These are phyloP conservation scores for Epinephelus lanceolatus DNA, from an alignment of 2,113 vertebrate species.

Conservation along the genomic window DNA sequence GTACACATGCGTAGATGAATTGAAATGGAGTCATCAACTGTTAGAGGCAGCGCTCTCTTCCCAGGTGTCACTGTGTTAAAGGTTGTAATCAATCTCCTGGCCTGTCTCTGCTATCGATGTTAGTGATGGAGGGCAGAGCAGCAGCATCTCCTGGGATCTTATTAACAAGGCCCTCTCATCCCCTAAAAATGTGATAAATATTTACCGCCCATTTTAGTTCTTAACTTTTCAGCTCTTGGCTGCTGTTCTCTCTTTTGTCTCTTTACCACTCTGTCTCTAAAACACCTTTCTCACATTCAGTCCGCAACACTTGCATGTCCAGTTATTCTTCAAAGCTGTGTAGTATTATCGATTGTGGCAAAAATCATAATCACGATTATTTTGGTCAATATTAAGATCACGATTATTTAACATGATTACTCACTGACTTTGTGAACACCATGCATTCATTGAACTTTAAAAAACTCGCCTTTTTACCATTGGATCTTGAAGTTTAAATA, in stretches of 20 bases:
- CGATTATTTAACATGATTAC: too few relatives aligned
- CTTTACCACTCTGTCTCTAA: background rate
- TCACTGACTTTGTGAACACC: too few relatives aligned
- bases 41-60: slow-evolving; percentile 45
- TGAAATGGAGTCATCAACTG: slow-evolving; percentile 59
- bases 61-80: slow-evolving; percentile 73
- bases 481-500: too few relatives aligned
- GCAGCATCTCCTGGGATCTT: slow-evolving; percentile 68
- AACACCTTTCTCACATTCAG: slow-evolving; percentile 1
- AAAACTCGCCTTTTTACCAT: too few relatives aligned
- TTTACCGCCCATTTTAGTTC: slow-evolving; percentile 42
- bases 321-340: background rate
- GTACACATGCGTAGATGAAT: slow-evolving; percentile 42
- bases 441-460: too few relatives aligned
- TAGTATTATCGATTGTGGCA: too few relatives aligned
- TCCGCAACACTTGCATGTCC: slow-evolving; percentile 5
- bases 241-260: background rate
- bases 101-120: slow-evolving; percentile 64
- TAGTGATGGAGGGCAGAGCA: slow-evolving; percentile 64
- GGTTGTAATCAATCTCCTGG: slow-evolving; percentile 77
- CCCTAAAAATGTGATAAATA: slow-evolving; percentile 61
- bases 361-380: too few relatives aligned
- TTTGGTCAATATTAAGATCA: too few relatives aligned
- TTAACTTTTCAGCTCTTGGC: slow-evolving; percentile 26
- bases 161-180: slow-evolving; percentile 53